phyloP scores from a whole-genome alignment of 2,888 invertebrate genomes.

The Xestobium rufovillosum region DNA sequence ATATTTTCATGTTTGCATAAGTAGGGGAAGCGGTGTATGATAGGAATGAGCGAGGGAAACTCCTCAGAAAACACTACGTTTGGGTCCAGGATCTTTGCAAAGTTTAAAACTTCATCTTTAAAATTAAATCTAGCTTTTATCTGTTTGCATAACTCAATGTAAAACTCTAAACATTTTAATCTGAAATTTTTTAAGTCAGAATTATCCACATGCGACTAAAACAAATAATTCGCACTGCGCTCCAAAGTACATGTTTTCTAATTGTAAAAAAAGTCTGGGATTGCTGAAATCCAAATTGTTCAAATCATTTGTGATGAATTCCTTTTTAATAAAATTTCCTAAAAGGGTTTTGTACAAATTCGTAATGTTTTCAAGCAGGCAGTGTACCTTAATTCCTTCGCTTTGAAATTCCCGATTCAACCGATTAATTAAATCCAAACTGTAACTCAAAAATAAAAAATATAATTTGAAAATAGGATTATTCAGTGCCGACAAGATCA shows the following conservation, averaged over 20 bases:
- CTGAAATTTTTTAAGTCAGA: constrained; percentile 7
- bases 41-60: background rate
- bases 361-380: constrained; percentile 8
- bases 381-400: constrained; percentile 14
- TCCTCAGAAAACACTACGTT: constrained; percentile 1
- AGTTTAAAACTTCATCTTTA: constrained; percentile 4
- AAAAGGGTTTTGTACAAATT: constrained; percentile 15
- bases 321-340: constrained; percentile 14
- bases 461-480: constrained; percentile 18
- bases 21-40: background rate
- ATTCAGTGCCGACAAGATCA: constrained; percentile 9
- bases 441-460: constrained; percentile 18
- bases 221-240: background rate
- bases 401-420: constrained; percentile 19
- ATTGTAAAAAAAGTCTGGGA: constrained; percentile 4
- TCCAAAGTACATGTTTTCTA: constrained; percentile 7
- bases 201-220: background rate
- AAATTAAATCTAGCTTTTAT: constrained; percentile 8
- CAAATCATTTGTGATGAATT: constrained; percentile 8
- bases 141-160: constrained; percentile 8
- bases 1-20: background rate
- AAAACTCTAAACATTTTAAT: constrained; percentile 6
- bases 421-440: constrained; percentile 17
- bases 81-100: background rate
- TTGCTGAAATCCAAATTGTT: constrained; percentile 11